A percentile compares a stretch with the other conserved stretches of the same genome.
phyloP scores from a whole-genome alignment of 2,888 invertebrate genomes.

The Trachelus tabidus region DNA sequence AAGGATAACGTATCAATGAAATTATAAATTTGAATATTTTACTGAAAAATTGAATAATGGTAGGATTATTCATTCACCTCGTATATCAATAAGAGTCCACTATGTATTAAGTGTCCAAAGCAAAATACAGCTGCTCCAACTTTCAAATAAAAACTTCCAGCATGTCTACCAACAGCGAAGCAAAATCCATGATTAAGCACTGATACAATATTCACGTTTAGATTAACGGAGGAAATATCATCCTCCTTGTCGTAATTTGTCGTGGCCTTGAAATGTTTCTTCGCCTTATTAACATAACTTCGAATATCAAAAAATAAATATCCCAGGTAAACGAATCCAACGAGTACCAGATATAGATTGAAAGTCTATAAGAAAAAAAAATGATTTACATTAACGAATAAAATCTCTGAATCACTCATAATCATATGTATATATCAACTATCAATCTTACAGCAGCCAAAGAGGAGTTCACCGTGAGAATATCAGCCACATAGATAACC shows the following conservation, averaged over 20 bases:
- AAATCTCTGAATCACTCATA: background rate
- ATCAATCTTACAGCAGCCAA: conserved; percentile 69
- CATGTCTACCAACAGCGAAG: conserved; percentile 77
- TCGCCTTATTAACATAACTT: conserved; percentile 69
- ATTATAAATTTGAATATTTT: background rate
- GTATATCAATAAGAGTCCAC: conserved; percentile 76
- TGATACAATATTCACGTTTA: conserved; percentile 8
- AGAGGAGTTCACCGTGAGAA: conserved; percentile 66
- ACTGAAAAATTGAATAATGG: background rate
- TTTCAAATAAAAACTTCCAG: conserved; percentile 80
- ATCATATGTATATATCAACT: background rate
- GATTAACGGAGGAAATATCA: conserved; percentile 10
- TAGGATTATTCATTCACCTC: conserved; percentile 6
- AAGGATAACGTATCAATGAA: background rate
- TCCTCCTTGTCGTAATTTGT: conserved; percentile 23
- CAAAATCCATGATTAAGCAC: conserved; percentile 69
- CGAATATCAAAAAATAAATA: conserved; percentile 74
- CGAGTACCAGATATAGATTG: conserved; percentile 70
- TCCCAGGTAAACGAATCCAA: conserved; percentile 73
- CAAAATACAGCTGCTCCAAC: conserved; percentile 84
- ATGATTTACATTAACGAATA: conserved; percentile 8
- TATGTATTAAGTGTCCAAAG: conserved; percentile 81
- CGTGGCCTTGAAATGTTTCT: conserved; percentile 44
- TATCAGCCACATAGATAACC: conserved; percentile 74
- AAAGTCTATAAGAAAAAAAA: conserved; percentile 70